Percentiles rank a stretch among this genome's conserved stretches.
phyloP scores from a whole-genome alignment of 2,797 vertebrate genomes.

The Gallinago stenura region DNA sequence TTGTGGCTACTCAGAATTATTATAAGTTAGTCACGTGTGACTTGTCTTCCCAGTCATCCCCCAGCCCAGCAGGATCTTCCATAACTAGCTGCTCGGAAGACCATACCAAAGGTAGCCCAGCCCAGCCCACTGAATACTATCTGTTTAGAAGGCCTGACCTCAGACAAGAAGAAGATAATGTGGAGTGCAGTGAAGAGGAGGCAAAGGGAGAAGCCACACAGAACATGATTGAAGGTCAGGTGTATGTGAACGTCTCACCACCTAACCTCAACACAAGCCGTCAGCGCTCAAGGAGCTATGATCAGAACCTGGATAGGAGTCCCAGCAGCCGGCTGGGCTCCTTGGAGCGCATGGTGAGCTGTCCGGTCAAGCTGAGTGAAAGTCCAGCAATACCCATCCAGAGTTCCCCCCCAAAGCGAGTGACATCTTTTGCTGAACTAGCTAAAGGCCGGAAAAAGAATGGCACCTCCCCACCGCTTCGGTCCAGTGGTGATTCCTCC shows the following conservation, averaged over 20 bases:
- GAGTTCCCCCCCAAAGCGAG: slow-evolving; percentile 82
- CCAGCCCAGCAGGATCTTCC: slow-evolving; percentile 91
- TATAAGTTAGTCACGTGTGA: slow-evolving; percentile 98
- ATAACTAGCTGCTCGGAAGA: slow-evolving; percentile 95
- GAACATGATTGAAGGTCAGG: slow-evolving; percentile 88
- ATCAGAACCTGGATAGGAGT: slow-evolving; percentile 90
- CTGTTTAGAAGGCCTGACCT: slow-evolving; percentile 87
- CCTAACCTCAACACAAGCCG: slow-evolving; percentile 80
- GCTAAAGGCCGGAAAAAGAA: slow-evolving; percentile 89
- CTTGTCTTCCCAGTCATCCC: slow-evolving; percentile 94
- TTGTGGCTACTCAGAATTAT: slow-evolving; percentile 97
- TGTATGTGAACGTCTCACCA: slow-evolving; percentile 91
- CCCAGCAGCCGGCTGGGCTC: slow-evolving; percentile 85
- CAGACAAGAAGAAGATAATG: slow-evolving; percentile 73
- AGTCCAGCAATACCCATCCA: slow-evolving; percentile 70
- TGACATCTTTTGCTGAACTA: slow-evolving; percentile 95
- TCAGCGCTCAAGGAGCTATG: slow-evolving; percentile 94
- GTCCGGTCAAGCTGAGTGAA: slow-evolving; percentile 92
- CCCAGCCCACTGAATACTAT: slow-evolving; percentile 93
- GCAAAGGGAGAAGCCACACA: slow-evolving; percentile 37
- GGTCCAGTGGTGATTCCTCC: slow-evolving; percentile 85
- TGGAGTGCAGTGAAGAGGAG: slow-evolving; percentile 45
- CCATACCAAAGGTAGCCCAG: slow-evolving; percentile 89
- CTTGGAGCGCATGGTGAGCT: slow-evolving; percentile 96
- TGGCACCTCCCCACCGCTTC: slow-evolving; percentile 80